Percentiles rank a stretch among this genome's conserved stretches.
Conservation (phyloP, 2,888 invertebrate genomes). For the Lasioglossum pauxillum region DNA sequence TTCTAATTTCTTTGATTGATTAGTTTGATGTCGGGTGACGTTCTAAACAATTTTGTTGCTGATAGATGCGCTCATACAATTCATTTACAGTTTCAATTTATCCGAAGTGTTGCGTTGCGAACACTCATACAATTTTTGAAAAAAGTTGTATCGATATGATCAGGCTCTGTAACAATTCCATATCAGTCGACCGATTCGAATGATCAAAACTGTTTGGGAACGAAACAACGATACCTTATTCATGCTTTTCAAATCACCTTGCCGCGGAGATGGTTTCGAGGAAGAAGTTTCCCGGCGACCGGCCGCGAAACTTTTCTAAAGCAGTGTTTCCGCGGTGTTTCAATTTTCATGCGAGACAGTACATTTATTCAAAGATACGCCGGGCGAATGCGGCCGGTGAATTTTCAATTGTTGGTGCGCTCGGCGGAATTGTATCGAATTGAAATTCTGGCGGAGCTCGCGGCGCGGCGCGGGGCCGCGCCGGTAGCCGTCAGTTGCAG, state of each 20-base stretch:
- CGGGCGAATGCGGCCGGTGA: background rate
- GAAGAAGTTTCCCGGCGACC: background rate
- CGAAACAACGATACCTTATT: conserved; percentile 2
- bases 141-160: background rate
- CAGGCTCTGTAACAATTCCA: background rate
- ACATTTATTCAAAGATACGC: conserved; percentile 19
- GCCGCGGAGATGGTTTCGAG: background rate
- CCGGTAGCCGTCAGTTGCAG: conserved; percentile 5
- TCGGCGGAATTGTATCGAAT: conserved; percentile 3
- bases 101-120: background rate
- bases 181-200: background rate
- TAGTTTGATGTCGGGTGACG: no score
- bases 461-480: background rate
- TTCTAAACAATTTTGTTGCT: background rate
- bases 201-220: background rate
- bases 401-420: conserved; percentile 11
- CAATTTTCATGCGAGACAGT: conserved; percentile 17
- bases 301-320: background rate
- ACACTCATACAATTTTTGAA: background rate
- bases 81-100: background rate
- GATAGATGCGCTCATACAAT: background rate
- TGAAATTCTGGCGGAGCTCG: background rate
- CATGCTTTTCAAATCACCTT: background rate
- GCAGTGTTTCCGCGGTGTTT: background rate
- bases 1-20: no score